Conservation (phyloP, 2,113 vertebrate species). For the Pteruthius melanotis region DNA sequence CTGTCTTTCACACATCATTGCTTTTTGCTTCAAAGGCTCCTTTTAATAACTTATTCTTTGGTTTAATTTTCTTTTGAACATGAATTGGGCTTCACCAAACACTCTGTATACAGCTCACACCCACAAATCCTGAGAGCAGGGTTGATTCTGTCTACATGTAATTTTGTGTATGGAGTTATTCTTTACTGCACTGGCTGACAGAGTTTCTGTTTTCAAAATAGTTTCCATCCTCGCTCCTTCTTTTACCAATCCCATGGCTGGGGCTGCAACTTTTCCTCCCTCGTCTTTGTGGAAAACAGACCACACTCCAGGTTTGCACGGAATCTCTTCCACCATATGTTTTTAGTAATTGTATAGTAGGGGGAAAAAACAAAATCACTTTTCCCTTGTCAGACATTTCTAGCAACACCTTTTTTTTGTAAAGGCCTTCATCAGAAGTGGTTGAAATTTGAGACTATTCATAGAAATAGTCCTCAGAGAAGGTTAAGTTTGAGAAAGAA, state of each 20-base stretch:
- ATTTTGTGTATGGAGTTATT: neutral
- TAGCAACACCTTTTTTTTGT: slow-evolving; percentile 28
- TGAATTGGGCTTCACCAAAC: slow-evolving; percentile 72
- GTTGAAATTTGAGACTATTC: slow-evolving; percentile 44
- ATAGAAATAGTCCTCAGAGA: neutral
- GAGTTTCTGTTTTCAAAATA: slow-evolving; percentile 41
- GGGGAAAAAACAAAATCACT: neutral
- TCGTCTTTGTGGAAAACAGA: neutral
- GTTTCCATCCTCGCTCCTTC: neutral
- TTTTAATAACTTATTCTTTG: slow-evolving; percentile 74
- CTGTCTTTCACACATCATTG: slow-evolving; percentile 75
- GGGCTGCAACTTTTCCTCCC: neutral
- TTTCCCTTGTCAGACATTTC: slow-evolving; percentile 58
- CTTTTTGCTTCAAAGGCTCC: slow-evolving; percentile 74
- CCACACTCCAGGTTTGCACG: neutral
- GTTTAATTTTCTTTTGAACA: slow-evolving; percentile 73
- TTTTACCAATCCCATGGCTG: neutral
- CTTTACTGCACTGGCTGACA: neutral
- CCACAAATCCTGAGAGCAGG: slow-evolving; percentile 5
- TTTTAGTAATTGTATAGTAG: slow-evolving; percentile 33
- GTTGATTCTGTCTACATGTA: neutral
- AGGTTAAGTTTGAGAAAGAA: neutral
- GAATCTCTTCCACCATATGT: slow-evolving; percentile 29
- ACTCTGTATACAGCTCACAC: slow-evolving; percentile 45
- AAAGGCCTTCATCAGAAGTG: slow-evolving; percentile 35